These are phyloP conservation scores for Callospermophilus lateralis DNA, from an alignment of 2,113 vertebrate genomes.

Conservation along the genomic window DNA sequence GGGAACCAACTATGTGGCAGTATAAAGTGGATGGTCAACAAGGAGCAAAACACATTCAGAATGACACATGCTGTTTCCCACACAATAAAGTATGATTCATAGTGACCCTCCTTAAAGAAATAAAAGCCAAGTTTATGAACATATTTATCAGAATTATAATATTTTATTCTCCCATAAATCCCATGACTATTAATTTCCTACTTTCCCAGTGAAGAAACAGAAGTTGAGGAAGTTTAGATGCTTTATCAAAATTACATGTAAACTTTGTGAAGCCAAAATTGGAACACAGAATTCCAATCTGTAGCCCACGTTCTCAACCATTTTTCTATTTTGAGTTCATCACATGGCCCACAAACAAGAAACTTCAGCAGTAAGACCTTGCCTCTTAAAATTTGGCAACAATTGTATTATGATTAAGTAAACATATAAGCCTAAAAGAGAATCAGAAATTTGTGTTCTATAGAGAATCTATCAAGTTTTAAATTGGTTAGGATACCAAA, in stretches of 20 bases:
- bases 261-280: neutral
- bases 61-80: neutral
- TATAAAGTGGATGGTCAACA: neutral
- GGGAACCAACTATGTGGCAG: neutral
- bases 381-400: too few relatives aligned
- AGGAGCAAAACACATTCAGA: neutral
- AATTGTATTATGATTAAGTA: too few relatives aligned
- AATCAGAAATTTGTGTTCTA: neutral
- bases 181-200: neutral
- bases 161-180: neutral
- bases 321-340: neutral
- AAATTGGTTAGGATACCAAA: neutral
- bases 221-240: neutral
- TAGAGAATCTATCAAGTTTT: neutral
- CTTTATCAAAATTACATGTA: conserved; percentile 33
- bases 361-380: too few relatives aligned
- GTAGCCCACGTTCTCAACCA: neutral
- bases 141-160: neutral
- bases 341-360: too few relatives aligned
- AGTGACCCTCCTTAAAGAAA: neutral
- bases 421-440: too few relatives aligned
- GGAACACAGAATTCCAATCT: neutral
- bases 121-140: neutral
- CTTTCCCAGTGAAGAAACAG: neutral
- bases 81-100: neutral